Evolutionary conservation across 2,888 invertebrate genomes (phyloP).

Genomic region (Tenthredo scrophulariae): DNA sequence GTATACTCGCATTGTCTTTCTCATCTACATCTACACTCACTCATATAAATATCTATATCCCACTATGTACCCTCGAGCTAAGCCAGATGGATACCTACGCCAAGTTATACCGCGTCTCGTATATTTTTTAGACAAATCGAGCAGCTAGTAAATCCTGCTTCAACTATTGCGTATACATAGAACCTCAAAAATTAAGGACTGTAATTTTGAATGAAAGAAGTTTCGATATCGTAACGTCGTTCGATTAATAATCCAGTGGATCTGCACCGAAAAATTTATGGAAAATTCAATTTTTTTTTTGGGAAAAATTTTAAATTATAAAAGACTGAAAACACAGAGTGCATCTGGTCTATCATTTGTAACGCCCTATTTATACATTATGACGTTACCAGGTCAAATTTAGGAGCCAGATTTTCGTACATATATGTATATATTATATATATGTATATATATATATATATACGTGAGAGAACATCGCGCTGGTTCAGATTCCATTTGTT

Average conservation of each 20-base stretch:
- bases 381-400: slow-evolving; percentile 38
- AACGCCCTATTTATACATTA: slow-evolving; percentile 44
- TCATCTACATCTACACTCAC: background rate
- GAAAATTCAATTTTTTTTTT: no score
- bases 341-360: slow-evolving; percentile 18
- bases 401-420: background rate
- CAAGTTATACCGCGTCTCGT: background rate
- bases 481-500: slow-evolving; percentile 78
- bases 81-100: background rate
- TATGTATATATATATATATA: background rate
- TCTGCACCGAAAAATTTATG: no score
- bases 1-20: slow-evolving; percentile 1
- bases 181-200: background rate
- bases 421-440: background rate
- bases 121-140: background rate
- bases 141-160: background rate
- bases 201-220: no score
- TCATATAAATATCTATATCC: background rate
- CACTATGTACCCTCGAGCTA: background rate
- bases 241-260: no score
- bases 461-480: slow-evolving; percentile 61
- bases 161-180: background rate
- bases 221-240: no score
- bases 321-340: background rate
- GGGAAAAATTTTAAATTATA: background rate